phyloP scores from a whole-genome alignment of 2,797 vertebrate species.

The Tenualosa thibaudeaui region DNA sequence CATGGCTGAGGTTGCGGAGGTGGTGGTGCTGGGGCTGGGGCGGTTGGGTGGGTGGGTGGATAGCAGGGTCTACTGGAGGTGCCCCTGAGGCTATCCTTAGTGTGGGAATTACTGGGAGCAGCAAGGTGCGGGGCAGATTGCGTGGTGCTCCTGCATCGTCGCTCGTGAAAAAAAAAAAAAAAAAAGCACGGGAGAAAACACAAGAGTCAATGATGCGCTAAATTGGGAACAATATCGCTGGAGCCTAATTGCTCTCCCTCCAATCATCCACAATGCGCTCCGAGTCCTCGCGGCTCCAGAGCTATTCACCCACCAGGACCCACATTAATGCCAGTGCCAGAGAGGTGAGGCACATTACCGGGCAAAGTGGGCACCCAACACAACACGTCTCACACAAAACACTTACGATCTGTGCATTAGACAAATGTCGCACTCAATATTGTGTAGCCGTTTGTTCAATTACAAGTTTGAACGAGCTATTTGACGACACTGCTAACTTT shows the following conservation, averaged over 20 bases:
- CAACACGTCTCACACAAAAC: neutral
- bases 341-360: neutral
- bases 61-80: slow-evolving; percentile 80
- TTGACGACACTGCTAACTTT: slow-evolving; percentile 37
- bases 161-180: slow-evolving; percentile 69
- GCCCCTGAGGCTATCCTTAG: slow-evolving; percentile 95
- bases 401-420: slow-evolving; percentile 5
- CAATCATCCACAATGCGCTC: slow-evolving; percentile 48
- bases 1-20: slow-evolving; percentile 14
- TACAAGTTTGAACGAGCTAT: neutral
- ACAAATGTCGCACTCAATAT: neutral
- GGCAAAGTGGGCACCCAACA: neutral
- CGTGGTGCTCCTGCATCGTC: slow-evolving; percentile 86
- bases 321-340: neutral
- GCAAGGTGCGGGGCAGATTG: slow-evolving; percentile 95
- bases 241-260: slow-evolving; percentile 84
- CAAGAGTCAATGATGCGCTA: slow-evolving; percentile 98
- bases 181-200: slow-evolving; percentile 88
- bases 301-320: neutral
- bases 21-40: neutral
- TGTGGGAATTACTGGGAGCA: slow-evolving; percentile 92
- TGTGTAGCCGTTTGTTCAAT: neutral
- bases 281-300: neutral
- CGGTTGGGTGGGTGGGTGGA: neutral
- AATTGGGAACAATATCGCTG: slow-evolving; percentile 98